phyloP scores from a whole-genome alignment of 1,140 invertebrate species.

The Maniola jurtina region DNA sequence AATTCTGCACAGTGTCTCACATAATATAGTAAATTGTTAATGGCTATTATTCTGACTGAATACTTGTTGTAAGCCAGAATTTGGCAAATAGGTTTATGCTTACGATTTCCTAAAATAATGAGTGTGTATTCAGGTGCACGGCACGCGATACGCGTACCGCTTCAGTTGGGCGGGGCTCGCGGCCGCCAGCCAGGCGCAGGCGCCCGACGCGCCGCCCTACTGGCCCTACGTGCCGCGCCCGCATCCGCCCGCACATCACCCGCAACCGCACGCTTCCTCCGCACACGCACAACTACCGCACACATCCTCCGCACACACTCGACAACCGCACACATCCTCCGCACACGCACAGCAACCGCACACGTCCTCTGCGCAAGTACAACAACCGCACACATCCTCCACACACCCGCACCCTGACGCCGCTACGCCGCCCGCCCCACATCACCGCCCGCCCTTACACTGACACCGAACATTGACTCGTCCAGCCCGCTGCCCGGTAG shows the following conservation, averaged over 20 bases:
- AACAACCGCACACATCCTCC: too few species aligned
- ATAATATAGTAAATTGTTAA: too few species aligned
- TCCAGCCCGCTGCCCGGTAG: too few species aligned
- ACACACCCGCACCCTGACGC: too few species aligned
- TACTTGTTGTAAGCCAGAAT: too few species aligned
- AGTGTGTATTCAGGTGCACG: constrained; percentile 84
- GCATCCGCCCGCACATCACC: constrained; percentile 23
- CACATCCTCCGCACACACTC: neutral
- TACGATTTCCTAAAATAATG: too few species aligned
- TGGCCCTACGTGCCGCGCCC: constrained; percentile 48
- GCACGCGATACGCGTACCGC: constrained; percentile 95
- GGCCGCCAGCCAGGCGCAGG: constrained; percentile 90
- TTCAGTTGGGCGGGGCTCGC: constrained; percentile 93
- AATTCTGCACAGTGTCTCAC: too few species aligned
- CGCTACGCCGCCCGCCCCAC: too few species aligned
- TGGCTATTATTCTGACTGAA: too few species aligned
- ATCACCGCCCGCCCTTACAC: too few species aligned
- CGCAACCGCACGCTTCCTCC: constrained; percentile 31
- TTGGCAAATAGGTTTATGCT: too few species aligned
- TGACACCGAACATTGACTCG: too few species aligned
- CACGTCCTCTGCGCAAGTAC: neutral
- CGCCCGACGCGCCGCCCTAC: constrained; percentile 69
- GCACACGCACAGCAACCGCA: constrained; percentile 26
- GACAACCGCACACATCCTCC: constrained; percentile 21
- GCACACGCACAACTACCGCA: neutral